Conservation (phyloP, 2,797 vertebrate genomes). For the Ibycter americanus region DNA sequence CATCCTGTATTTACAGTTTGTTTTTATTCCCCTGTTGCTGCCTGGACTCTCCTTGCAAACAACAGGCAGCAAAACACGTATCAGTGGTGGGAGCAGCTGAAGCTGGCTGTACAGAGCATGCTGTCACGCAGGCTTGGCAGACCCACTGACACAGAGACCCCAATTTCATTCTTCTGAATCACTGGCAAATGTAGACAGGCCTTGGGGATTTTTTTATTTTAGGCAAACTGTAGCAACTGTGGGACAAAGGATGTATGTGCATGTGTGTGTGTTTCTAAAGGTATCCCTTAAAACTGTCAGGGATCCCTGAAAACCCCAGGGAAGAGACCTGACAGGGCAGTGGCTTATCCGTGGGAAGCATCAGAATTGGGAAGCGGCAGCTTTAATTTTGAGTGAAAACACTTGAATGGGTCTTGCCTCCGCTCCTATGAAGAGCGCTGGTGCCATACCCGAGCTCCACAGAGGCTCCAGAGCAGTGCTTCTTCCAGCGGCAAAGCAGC, state of each 20-base stretch:
- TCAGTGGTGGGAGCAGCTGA: neutral
- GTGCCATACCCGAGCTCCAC: neutral
- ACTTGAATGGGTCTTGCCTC: neutral
- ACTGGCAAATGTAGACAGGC: neutral
- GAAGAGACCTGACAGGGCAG: neutral
- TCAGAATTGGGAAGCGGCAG: neutral
- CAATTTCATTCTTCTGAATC: neutral
- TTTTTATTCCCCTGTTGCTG: conserved; percentile 13
- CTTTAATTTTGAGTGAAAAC: neutral
- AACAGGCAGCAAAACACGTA: neutral
- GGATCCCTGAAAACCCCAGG: neutral
- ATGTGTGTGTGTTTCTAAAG: neutral
- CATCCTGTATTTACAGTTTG: conserved; percentile 30
- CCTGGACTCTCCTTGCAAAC: neutral
- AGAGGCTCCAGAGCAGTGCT: neutral
- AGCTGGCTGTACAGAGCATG: neutral
- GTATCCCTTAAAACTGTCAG: neutral
- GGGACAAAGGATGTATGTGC: neutral
- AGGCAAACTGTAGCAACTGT: neutral
- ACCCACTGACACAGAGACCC: conserved; percentile 59
- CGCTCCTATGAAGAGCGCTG: neutral
- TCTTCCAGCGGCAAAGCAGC: neutral
- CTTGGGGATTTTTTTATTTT: neutral
- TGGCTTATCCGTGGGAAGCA: neutral
- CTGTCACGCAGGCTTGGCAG: neutral